These are phyloP conservation scores for Nestor notabilis DNA, from an alignment of 2,113 vertebrate species.

Conservation along the genomic window DNA sequence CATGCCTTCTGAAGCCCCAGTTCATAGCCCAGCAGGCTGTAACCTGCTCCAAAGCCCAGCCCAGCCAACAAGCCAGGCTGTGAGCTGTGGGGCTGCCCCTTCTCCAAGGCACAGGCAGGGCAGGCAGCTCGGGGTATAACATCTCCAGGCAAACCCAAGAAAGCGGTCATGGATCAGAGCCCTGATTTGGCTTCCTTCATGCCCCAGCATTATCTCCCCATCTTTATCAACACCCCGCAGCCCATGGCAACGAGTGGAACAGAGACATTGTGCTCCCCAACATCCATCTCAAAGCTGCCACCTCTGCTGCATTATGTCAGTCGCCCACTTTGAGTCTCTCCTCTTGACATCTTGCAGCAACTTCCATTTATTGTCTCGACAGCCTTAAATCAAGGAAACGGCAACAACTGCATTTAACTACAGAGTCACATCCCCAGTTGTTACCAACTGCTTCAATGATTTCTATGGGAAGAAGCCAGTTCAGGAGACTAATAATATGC, in stretches of 20 bases:
- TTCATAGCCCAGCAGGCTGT: neutral
- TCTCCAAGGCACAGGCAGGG: neutral
- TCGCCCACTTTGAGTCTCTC: neutral
- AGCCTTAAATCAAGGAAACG: neutral
- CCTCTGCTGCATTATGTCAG: neutral
- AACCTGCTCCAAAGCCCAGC: neutral
- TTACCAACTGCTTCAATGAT: neutral
- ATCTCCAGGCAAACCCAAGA: neutral
- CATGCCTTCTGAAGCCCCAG: neutral
- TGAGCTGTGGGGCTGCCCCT: neutral
- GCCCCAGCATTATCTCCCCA: neutral
- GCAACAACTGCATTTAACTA: conserved; percentile 22
- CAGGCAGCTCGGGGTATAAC: neutral
- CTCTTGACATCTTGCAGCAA: neutral
- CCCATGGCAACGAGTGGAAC: neutral
- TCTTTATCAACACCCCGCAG: neutral
- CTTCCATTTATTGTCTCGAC: neutral
- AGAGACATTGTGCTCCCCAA: neutral
- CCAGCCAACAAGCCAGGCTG: neutral
- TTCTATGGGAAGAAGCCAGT: conserved; percentile 5
- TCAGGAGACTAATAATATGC: conserved; percentile 18
- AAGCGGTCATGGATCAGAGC: neutral
- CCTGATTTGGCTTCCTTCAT: neutral
- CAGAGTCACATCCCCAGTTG: neutral
- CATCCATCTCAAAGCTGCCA: neutral